Conservation (phyloP, 2,797 vertebrate genomes). For the Danionella dracula region DNA sequence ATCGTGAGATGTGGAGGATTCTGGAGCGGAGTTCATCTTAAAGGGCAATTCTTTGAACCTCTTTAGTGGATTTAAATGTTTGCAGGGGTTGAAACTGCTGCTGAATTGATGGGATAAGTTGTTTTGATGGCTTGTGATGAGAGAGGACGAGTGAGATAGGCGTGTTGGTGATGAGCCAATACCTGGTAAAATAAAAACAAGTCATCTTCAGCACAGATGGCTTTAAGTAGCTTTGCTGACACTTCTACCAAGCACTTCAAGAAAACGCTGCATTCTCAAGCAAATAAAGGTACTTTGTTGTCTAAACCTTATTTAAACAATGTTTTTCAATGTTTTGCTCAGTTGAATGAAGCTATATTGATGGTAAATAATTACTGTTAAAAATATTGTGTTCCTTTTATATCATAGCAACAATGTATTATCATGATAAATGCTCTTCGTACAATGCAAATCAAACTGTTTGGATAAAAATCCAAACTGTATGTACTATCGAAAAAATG, state of each 20-base stretch:
- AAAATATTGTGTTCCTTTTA: background rate
- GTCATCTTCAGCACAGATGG: background rate
- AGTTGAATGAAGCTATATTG: conserved; percentile 4
- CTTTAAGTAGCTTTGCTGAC: conserved; percentile 15
- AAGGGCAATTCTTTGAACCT: background rate
- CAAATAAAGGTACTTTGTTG: background rate
- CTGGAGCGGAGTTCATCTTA: background rate
- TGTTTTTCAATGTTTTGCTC: conserved; percentile 2
- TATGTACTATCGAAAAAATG: conserved; percentile 13
- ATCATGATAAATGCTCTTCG: background rate
- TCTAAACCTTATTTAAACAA: background rate
- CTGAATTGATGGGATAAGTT: background rate
- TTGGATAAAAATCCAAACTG: background rate
- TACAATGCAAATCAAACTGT: background rate
- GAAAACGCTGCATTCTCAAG: background rate
- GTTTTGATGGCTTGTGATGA: background rate
- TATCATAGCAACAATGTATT: conserved; percentile 6
- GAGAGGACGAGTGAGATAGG: background rate
- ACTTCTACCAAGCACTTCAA: background rate
- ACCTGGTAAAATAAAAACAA: too few relatives aligned
- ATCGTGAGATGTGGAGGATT: background rate
- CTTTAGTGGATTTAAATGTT: background rate
- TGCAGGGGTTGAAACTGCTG: conserved; percentile 16
- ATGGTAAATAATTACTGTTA: conserved; percentile 7
- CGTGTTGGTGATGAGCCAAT: too few relatives aligned